Evolutionary conservation across 2,888 invertebrate species (phyloP), one percentile per base, ranked within the genome.

Genomic region (Drosophila anomalata): DNA sequence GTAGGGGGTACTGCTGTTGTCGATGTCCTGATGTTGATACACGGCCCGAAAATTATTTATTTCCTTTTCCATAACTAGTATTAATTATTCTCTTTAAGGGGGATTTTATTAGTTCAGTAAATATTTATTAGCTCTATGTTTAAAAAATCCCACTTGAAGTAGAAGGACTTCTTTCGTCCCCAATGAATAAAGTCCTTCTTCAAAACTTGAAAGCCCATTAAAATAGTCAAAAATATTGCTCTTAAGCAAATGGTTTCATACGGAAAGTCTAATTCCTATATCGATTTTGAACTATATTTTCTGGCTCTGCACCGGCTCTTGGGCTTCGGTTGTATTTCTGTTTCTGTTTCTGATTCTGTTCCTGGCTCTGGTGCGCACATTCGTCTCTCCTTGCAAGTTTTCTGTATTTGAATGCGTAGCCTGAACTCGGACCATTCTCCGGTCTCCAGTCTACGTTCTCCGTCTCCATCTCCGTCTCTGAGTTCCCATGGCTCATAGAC

Each of bases 1-100:
- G 73, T 63, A 59, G 65, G 69, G 77, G 69, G 73, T 79, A 66
- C 78, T 78, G 81, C 73, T 73, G 75, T 71, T 61, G 61, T 44
- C 20, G 41, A 42, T 42, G 41, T 42, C 41, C 46, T 57, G 50
- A 54, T 36, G 33, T 46, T 39, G 14, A 1, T 47, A 26, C 65
- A 60, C 60, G 24, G 14, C 3, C 12, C 11, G 11, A 44, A 44
- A 44, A 22, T 44, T 9, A 11, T 12, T 20, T 42, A 22, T 20
- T 17, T 42, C 0, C 1, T 20, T 41, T 41, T 3, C 8, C 8
- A 36, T 42, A 36, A 36, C 7, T 36, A 36, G 9, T 14, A 14
- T 36, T 36, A n/a, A 36, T 36, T 36, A 33, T 33, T 4, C 3
- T 3, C 4, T 24, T 24, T 24, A 5, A 2, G 9, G 7, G 29